Base-by-base conservation (phyloP, 2,113 vertebrate species). In the Excalfactoria chinensis region DNA sequence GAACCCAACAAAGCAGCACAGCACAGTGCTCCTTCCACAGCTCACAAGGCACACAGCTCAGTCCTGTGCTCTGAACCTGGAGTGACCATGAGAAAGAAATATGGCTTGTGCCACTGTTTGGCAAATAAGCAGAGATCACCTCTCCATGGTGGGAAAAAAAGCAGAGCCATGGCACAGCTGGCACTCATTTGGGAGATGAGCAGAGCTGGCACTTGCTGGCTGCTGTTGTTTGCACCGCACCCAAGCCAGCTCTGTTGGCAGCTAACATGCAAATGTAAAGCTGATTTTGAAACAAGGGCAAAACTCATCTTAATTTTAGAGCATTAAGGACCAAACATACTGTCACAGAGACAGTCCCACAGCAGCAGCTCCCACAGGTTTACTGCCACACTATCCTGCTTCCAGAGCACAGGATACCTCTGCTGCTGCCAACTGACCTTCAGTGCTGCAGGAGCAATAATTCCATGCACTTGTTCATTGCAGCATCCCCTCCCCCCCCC, bases 131-230 rank as follows among this genome's bases (percentile, higher is more conserved):
- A 19, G 34, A 51, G 20, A 43, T 37, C 59, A 66, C 7, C 48
- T 62, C 44, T 80, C 49, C 6, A 15, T 13, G 51, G 41, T 51
- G 48, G 88, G 25, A 79, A 74, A 35, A 30, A 53, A 64, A 53
- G 59, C 37, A 13, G 2, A 88, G 22, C 19, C 0, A 0, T 55
- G 11, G 26, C 11, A 1, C 6, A 7, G 35, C 16, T 51, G 6
- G 22, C 9, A 40, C 4, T 14, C 26, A 2, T 30, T 23, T 37
- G 40, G 37, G 67, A 75, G 34, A 13, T 1, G 21, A 55, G 7
- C 0, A 19, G 66, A 67, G 70, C 20, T 44, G 13, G 10, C 4
- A 11, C 20, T 53, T 62, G 66, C 20, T 26, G 71, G 51, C 20
- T 58, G 51, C 37, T 67, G 41, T 7, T 35, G 2, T 32, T 60